Evolutionary conservation across 1,140 invertebrate genomes (phyloP), one percentile per base, ranked within the genome.

Genomic region (Caligus rogercresseyi): DNA sequence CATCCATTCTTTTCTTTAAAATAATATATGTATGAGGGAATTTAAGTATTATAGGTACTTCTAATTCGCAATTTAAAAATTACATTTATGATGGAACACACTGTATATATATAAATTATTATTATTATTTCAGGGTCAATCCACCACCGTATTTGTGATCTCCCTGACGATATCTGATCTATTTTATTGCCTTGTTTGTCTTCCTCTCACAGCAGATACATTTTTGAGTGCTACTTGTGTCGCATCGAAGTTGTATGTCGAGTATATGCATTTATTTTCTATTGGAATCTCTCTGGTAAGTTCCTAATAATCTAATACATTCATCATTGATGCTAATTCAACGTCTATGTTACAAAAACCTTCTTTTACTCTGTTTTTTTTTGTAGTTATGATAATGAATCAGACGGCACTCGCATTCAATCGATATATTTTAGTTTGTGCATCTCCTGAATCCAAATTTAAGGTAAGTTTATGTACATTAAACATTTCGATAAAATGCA

Each of bases 391-490:
- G 54, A 56, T 56, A 23, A 13, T 56, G 2, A 56, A 56, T 56
- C 54, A 56, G 24, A n/a, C 19, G 16, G 54, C 54, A 1, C 19
- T 56, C 18, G 54, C 54, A 20, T 56, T 56, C 20, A 56, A 56
- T 56, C 15, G 54, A 14, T 56, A 56, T 25, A 56, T 56, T 18
- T n/a, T 25, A n/a, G 54, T 56, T 20, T 56, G 54, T 56, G n/a
- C 15, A 18, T 23, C 54, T 21, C 19, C 24, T 25, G 24, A 56
- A 25, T 13, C 54, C 16, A n/a, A n/a, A 4, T 4, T 56, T 25
- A 56, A 56, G 20, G 54, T 56, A 25, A 56, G 54, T 43, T 11
- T 43, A 11, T n/a, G 7, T 11, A 11, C 31, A 43, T 11, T 43
- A 43, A 43, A 7, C 7, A 43, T 7, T 7, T 43, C 31, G n/a